Base-by-base conservation (phyloP, 1,140 invertebrate genomes). In the Caerostris darwini region DNA sequence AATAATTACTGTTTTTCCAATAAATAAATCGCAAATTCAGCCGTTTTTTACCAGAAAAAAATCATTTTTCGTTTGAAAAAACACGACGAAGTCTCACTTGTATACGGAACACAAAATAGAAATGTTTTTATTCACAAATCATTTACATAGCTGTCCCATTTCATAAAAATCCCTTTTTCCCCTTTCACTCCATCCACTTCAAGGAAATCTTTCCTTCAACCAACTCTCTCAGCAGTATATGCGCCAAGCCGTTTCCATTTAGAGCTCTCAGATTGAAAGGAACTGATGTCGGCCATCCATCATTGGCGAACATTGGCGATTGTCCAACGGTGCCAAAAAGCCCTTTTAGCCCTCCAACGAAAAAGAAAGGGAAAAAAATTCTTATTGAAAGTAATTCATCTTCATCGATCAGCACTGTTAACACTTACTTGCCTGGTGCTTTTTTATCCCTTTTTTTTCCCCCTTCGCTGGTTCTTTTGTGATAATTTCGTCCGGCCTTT, bases 321-420 rank as follows among this genome's bases (percentile, higher is more conserved):
- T 8, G 56, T 69, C 90, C 90, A 91, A 82, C 8, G 7, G 14
- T 81, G 90, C 56, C 69, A 91, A 81, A 69, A 91, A 82, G 71
- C 10, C 69, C n/a, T 12, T 61, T 61, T 6, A 0, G 12, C 19
- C 54, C 90, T n/a, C n/a, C 8, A 34, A 34, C n/a, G 2, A 34
- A 34, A 5, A 3, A 5, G 61, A 82, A 59, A 59, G 34, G 19
- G 34, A 17, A 59, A 53, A 58, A 59, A 59, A 53, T 53, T 50
- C 34, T 53, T 53, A 53, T 91, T 53, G 56, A 12, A 3, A 34
- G 90, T 91, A 82, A 91, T 91, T 82, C 90, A 61, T 91, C 90
- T 91, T 54, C 67, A 91, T 91, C 90, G 90, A 91, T 91, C 90
- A 91, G 6, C 57, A 53, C 57, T 82, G 12, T 82, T 82, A 91